Base-by-base conservation (phyloP, 2,888 invertebrate species). In the Hoplodrina blanda region DNA sequence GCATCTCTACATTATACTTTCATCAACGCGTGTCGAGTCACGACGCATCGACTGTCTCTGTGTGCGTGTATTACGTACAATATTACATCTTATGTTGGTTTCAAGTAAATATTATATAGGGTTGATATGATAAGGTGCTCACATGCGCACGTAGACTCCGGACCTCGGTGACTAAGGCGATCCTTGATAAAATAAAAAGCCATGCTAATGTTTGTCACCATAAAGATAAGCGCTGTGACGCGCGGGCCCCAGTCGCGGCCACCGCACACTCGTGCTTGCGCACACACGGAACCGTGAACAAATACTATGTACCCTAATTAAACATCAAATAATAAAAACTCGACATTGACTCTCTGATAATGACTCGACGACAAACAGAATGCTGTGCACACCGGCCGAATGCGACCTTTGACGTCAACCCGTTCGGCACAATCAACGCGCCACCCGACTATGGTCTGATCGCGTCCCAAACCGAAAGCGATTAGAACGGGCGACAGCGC, bases 221-320 rank as follows among this genome's bases (percentile, higher is more conserved):
- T 95, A 95, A 95, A 96, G 95, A 95, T 95, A 96, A 91, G 85
- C 61, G 71, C 10, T 13, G 83, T 85, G 92, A 92, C 92, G 93
- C 89, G 88, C 88, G 87, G 69, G 82, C 82, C 88, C 85, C 88
- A 87, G 87, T 86, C 90, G 88, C 87, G 92, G 90, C 95, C 94
- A 92, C 93, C 92, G 87, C 90, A 88, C 87, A 89, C 91, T 91
- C 90, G 89, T 86, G 91, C 89, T 90, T 89, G 88, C 90, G 85
- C 83, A 89, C 76, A 84, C 78, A 87, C 86, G 85, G 83, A 86
- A 88, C 88, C 85, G 82, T 88, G 78, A 88, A 82, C 91, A 94
- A 95, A 95, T 92, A 95, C 88, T 82, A 86, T 75, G 74, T 85
- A 71, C 86, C 86, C 84, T 92, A 92, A 94, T 93, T 93, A 94